Conservation (phyloP, 2,797 vertebrate genomes). For the Fundulus diaphanus region DNA sequence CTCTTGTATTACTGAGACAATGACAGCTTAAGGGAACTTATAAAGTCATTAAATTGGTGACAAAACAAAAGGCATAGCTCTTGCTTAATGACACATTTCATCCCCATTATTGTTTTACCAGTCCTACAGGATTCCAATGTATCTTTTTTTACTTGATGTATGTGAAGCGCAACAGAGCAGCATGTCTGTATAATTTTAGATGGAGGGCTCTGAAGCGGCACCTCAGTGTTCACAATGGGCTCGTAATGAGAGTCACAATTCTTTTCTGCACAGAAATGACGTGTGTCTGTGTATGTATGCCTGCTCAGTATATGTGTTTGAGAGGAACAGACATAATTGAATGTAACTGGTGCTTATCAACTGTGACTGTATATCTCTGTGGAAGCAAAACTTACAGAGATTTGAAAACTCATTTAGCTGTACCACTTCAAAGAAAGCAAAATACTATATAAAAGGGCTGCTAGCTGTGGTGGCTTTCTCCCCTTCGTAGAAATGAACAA, state of each 20-base stretch:
- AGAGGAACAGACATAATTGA: conserved; percentile 68
- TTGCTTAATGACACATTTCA: conserved; percentile 63
- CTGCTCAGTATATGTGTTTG: conserved; percentile 8
- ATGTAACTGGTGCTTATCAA: conserved; percentile 71
- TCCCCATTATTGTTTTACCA: conserved; percentile 56
- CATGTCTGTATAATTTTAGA: conserved; percentile 56
- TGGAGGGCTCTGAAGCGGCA: conserved; percentile 52
- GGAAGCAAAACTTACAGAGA: conserved; percentile 58
- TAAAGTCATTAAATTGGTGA: conserved; percentile 45
- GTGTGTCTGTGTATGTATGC: conserved; percentile 31
- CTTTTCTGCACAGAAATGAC: conserved; percentile 44
- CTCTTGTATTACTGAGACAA: not conserved
- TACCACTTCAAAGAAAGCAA: conserved; percentile 68
- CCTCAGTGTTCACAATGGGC: conserved; percentile 43
- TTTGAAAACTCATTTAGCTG: conserved; percentile 68
- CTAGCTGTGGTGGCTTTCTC: conserved; percentile 23
- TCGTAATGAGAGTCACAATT: conserved; percentile 61
- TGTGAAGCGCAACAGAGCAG: conserved; percentile 56
- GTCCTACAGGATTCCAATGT: conserved; percentile 51
- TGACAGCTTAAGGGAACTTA: conserved; percentile 18
- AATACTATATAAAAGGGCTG: conserved; percentile 54
- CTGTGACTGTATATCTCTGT: conserved; percentile 56
- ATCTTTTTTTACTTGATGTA: conserved; percentile 60
- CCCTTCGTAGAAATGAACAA: conserved; percentile 29
- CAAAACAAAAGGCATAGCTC: conserved; percentile 53